Conservation (phyloP, 2,888 invertebrate species). For the Xanthostigma xanthostigma region DNA sequence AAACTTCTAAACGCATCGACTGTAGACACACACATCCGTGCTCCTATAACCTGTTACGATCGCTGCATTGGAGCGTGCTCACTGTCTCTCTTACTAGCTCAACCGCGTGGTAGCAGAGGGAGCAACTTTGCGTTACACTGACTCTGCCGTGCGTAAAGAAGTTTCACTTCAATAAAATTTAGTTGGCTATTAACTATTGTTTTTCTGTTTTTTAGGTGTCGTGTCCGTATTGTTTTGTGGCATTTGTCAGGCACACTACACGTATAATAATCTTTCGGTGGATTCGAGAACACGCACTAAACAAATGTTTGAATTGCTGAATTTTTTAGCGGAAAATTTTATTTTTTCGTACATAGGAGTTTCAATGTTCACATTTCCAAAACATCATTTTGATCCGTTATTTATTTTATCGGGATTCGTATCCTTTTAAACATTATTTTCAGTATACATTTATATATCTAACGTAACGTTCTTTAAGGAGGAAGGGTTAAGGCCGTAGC, state of each 20-base stretch:
- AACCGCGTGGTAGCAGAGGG: too few species aligned
- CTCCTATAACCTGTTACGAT: too few species aligned
- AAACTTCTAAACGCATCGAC: too few species aligned
- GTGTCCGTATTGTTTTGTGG: conserved; percentile 97
- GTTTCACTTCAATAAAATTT: not conserved
- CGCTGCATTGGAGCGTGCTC: too few species aligned
- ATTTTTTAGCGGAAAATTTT: conserved; percentile 95
- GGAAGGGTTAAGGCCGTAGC: too few species aligned
- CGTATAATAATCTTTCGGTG: conserved; percentile 85
- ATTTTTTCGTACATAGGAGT: conserved; percentile 98
- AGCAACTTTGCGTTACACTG: too few species aligned
- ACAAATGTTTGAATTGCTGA: conserved; percentile 83
- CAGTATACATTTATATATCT: too few species aligned
- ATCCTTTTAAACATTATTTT: conserved; percentile 42
- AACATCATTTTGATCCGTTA: conserved; percentile 82
- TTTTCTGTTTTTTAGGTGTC: conserved; percentile 45
- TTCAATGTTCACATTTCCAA: conserved; percentile 94
- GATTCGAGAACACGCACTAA: conserved; percentile 80
- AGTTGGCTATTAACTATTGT: not conserved
- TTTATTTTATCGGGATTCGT: conserved; percentile 91
- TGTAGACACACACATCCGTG: too few species aligned
- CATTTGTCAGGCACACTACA: conserved; percentile 98
- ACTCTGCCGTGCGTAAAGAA: too few species aligned
- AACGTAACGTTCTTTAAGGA: too few species aligned
- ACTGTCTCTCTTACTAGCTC: too few species aligned